A percentile compares a stretch with the other conserved stretches of the same genome.
phyloP scores from a whole-genome alignment of 2,113 vertebrate species.

The Isurus oxyrinchus region DNA sequence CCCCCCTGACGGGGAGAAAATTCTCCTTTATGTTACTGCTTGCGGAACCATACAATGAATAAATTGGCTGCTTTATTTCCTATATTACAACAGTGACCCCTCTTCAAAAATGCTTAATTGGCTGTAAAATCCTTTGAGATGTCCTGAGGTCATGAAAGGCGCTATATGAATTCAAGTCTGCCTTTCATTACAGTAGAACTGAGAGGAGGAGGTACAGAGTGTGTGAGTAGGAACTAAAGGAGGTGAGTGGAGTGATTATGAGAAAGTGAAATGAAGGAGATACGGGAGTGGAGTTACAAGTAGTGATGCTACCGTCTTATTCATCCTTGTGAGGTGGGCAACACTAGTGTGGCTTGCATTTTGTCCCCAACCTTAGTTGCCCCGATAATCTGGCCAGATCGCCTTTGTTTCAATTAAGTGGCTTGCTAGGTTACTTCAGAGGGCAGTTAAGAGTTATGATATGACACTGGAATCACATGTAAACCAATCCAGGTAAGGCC shows the following conservation, averaged over 20 bases:
- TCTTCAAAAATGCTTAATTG: not conserved
- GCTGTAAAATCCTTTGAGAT: not conserved
- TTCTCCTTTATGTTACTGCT: too few relatives aligned
- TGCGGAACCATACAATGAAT: not conserved
- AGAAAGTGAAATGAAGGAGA: not conserved
- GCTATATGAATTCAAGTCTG: not conserved
- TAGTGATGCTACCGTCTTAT: not conserved
- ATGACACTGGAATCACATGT: not conserved
- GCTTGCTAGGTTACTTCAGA: not conserved
- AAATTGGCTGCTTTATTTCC: too few relatives aligned
- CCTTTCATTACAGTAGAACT: not conserved
- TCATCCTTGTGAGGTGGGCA: too few relatives aligned
- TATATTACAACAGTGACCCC: too few relatives aligned
- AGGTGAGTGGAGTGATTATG: not conserved
- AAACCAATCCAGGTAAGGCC: not conserved
- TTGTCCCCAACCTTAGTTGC: not conserved
- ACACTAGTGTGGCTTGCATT: not conserved
- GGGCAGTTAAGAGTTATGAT: not conserved
- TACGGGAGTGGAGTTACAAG: not conserved
- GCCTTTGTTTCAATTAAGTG: not conserved
- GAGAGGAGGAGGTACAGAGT: not conserved
- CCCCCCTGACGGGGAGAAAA: too few relatives aligned
- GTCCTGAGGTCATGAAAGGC: not conserved
- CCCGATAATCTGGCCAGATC: not conserved
- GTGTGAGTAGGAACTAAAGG: not conserved